Evolutionary conservation across 2,113 vertebrate genomes (phyloP), one percentile per base, ranked within the genome.

Genomic region (Neomonachus schauinslandi): DNA sequence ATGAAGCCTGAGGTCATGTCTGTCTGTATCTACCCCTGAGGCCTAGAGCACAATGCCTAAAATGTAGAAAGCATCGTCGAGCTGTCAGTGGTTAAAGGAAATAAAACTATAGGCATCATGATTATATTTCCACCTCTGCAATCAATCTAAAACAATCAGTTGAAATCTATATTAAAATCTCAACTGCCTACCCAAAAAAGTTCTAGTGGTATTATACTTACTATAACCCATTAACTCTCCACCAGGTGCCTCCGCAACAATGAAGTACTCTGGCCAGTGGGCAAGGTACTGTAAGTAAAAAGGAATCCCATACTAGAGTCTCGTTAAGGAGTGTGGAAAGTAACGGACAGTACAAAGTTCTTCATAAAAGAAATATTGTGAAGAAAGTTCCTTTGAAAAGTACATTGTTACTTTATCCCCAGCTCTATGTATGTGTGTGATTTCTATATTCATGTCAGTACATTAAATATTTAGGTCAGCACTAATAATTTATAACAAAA

Each of bases 181-280:
- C 76, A 89, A n/a, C 71, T 96, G 15, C 51, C 31, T 77, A 39
- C 3, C 28, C 53, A 57, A 53, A 93, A 96, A 53, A 59, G 53
- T 74, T 83, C 42, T 67, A 79, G 24, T 69, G 39, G 55, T 74
- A 22, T 31, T 84, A 90, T 97, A 99, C 98, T 99, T 98, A 99
- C 99, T 99, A 98, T 99, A 99, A 69, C 99, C 99, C 99, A 99
- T 99, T 82, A 99, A 98, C 95, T 99, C 99, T 71, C 99, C 99
- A 10, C 99, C 99, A 16, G 99, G 99, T 59, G 99, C 99, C 98
- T 99, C 99, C 1, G 99, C 99, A 4, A 99, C 99, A 3, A 99
- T 99, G 98, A 99, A 99, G 92, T 99, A 99, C 98, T 99, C 99
- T 0, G 99, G 99, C 99, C 99, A 99, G 98, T 99, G 99, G 26